A percentile compares a stretch with the other conserved stretches of the same genome.
These are phyloP conservation scores for Mactra quadrangularis DNA, from an alignment of 1,140 invertebrate genomes.

Conservation along the genomic window DNA sequence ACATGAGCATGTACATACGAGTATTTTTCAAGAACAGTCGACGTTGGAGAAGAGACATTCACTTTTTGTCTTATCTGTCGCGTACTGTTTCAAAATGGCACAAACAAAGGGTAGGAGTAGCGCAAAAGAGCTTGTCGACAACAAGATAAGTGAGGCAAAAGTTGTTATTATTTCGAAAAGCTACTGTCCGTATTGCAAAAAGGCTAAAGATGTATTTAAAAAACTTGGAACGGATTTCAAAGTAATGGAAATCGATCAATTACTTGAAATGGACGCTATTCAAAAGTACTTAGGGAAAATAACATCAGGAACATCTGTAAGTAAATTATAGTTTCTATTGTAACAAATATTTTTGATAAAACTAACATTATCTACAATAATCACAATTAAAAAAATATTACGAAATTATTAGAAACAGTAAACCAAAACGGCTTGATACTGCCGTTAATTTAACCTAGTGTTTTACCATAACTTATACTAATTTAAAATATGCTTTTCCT, in stretches of 20 bases:
- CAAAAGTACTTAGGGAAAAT: constrained; percentile 91
- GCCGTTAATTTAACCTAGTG: too few species aligned
- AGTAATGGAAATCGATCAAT: constrained; percentile 91
- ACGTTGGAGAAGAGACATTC: too few species aligned
- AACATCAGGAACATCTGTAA: constrained; percentile 92
- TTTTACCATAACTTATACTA: too few species aligned
- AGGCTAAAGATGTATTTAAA: constrained; percentile 65
- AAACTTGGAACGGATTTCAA: constrained; percentile 76
- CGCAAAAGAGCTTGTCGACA: not conserved
- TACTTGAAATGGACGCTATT: constrained; percentile 90
- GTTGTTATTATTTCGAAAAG: constrained; percentile 96
- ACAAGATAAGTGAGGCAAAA: constrained; percentile 62
- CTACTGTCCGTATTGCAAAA: constrained; percentile 92
- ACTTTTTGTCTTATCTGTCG: too few species aligned
- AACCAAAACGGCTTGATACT: too few species aligned
- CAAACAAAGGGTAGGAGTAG: not conserved
- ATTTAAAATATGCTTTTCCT: too few species aligned
- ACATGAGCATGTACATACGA: too few species aligned
- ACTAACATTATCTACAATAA: too few species aligned
- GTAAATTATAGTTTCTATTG: not conserved
- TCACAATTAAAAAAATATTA: too few species aligned
- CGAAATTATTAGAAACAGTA: too few species aligned
- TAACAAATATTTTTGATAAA: too few species aligned
- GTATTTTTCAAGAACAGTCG: too few species aligned
- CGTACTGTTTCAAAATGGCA: constrained; percentile 32